Base-by-base conservation (phyloP, 64 coral and sea anemone genomes). In the Acropora tenuis region DNA sequence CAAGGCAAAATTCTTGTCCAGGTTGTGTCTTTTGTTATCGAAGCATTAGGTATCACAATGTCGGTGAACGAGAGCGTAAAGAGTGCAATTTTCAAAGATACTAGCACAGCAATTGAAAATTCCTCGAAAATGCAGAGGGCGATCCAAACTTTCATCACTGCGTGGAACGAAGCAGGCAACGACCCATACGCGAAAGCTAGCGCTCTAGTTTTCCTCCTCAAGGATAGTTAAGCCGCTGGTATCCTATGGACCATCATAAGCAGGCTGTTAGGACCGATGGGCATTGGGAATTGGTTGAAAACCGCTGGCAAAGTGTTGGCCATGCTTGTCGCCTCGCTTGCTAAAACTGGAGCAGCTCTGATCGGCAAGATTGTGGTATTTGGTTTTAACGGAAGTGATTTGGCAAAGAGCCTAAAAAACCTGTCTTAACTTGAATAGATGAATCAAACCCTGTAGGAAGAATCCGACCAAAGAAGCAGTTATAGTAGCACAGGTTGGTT, bases 171-270 rank as follows among this genome's bases (percentile, higher is more conserved):
- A 1, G 92, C 92, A 8, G 92, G 79, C 4, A 73, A 80, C 10
- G 84, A 18, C 76, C 12, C 71, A 8, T 72, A n/a, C 10, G 4
- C 47, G 1, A 79, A 90, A 57, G 87, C 92, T 17, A 84, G 85
- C 47, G 92, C 92, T 13, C 43, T 94, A 8, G 90, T 89, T 48
- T 2, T 55, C 47, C 80, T 94, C 1, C 75, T 94, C 43, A 86
- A 94, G 10, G 80, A 85, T 0, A 89, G 53, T 1, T 89, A 89
- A 19, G 46, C 52, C 15, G 92, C 46, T 20, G 92, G 80, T 2
- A 86, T 94, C 58, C 73, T 90, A 5, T 89, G 92, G 87, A 94
- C 79, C 45, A 90, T 86, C 79, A 79, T 94, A 40, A 94, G 86
- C 73, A 49, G 45, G 9, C 13, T 94, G 6, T n/a, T n/a, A n/a